These are phyloP conservation scores for Desoria tigrina DNA, from an alignment of 2,888 invertebrate species.

Conservation along the genomic window DNA sequence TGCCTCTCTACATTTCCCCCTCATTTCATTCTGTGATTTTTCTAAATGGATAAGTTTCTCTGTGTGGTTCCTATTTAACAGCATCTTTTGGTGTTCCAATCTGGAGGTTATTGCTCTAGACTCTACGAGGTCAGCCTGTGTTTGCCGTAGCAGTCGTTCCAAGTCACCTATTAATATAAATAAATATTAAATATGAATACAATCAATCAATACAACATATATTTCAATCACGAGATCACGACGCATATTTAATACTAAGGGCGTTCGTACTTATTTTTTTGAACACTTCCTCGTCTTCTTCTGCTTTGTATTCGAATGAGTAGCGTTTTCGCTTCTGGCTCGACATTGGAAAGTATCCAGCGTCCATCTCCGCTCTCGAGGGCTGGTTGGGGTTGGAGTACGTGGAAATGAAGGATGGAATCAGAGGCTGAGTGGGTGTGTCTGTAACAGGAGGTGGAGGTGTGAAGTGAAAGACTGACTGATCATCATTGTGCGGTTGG, in stretches of 20 bases:
- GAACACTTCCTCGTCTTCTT: conserved; percentile 32
- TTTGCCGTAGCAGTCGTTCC: conserved; percentile 43
- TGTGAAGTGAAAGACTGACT: conserved; percentile 40
- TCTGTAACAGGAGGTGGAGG: conserved; percentile 19
- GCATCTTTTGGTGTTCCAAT: conserved; percentile 45
- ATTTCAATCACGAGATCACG: not conserved
- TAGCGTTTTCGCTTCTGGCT: conserved; percentile 27
- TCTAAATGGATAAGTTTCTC: conserved; percentile 42
- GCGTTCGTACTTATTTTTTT: conserved; percentile 39
- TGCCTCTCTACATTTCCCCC: conserved; percentile 28
- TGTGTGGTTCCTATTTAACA: conserved; percentile 28
- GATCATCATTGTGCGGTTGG: conserved; percentile 27
- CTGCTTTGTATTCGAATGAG: conserved; percentile 18
- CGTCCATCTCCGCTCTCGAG: not conserved
- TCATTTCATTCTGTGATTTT: conserved; percentile 32
- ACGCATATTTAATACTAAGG: too few relatives aligned
- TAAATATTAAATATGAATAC: conserved; percentile 8
- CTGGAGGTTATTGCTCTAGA: conserved; percentile 38
- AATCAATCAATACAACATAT: not conserved
- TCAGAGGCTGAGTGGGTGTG: not conserved
- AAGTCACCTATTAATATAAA: conserved; percentile 39
- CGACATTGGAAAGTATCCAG: not conserved
- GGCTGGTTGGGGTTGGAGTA: conserved; percentile 1
- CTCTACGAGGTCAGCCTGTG: conserved; percentile 48
- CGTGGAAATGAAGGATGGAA: conserved; percentile 18